Evolutionary conservation across 2,113 vertebrate genomes (phyloP), one percentile per base, ranked within the genome.

Genomic region (Cepphus grylle): DNA sequence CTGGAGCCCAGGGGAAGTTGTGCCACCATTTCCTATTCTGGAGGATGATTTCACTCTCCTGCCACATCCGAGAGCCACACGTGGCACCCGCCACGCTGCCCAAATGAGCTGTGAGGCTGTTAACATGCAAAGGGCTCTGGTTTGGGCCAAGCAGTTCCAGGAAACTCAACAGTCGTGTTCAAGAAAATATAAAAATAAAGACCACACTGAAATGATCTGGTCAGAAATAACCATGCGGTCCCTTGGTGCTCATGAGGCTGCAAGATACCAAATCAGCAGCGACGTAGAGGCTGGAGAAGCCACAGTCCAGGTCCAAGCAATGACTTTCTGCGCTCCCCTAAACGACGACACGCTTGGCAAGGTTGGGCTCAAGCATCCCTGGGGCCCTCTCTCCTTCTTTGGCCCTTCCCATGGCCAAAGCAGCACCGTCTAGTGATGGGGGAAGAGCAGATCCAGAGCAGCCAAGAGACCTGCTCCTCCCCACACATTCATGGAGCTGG

Each of bases 1-100:
- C 18, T 73, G 21, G 76, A 94, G 91, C 83, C 4, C 0, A 71
- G 65, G 50, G 88, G 95, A 95, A 91, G 93, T 90, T 95, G 86
- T 93, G 90, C 94, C 91, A 59, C 69, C 45, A 3, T 96, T 96
- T 96, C 96, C 96, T 92, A 70, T 52, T 55, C 84, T 79, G 85
- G 74, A 73, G 1, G 15, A 93, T 96, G 94, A 94, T 93, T 95
- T 97, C 94, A 92, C 82, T 43, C 80, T 81, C 61, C 95, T 58
- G 94, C 85, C 93, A 85, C 83, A 93, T 91, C 93, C n/a, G 78
- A 97, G 93, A 74, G 53, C 61, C 84, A 55, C 87, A 47, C 16
- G 15, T 52, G 67, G 89, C 85, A 72, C 76, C 4, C 30, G 0
- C 83, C 62, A 11, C 1, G 3, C 82, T 11, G 67, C 0, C 2